Base-by-base conservation (phyloP, 2,888 invertebrate genomes). In the Lamproptera curius region DNA sequence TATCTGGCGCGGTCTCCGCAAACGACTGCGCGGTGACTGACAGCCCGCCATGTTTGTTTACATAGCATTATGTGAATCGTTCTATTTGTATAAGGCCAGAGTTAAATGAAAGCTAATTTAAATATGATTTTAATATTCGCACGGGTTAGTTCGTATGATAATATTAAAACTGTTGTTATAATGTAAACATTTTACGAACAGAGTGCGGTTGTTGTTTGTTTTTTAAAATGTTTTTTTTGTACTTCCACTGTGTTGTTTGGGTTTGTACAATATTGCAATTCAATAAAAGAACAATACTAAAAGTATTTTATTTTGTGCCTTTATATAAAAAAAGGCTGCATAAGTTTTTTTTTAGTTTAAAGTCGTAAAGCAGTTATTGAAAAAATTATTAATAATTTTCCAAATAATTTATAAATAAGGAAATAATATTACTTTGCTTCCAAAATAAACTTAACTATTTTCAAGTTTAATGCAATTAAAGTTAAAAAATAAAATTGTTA, bases 1-100 rank as follows among this genome's bases (percentile, higher is more conserved):
- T 72, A 58, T 58, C 73, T 65, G 63, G 62, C 59, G 71, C 61
- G 71, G 64, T 72, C 73, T 76, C 73, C 65, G 55, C 56, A 5
- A 52, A 43, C 36, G 34, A 26, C 33, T 16, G 13, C 33, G 2
- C n/a, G n/a, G n/a, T 68, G 60, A 71, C 67, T 67, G 62, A 62
- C 63, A 62, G 60, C 53, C 55, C 41, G 61, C 59, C 59, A 60
- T 64, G 62, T 67, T 68, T 67, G 67, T 56, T 61, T 58, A 47
- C 49, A 46, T 47, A 44, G 50, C 49, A 55, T 46, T 36, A 54
- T 49, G 55, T 49, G 53, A 52, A 48, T 50, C 45, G 47, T 54
- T 50, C 42, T 54, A 35, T 52, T 55, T 51, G 51, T 45, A 44
- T 52, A 56, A 48, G 51, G 31, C 31, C 13, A n/a, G 34, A 38